These are phyloP conservation scores for Sebastes trivittatus DNA, from an alignment of 2,797 vertebrate species.

Conservation along the genomic window DNA sequence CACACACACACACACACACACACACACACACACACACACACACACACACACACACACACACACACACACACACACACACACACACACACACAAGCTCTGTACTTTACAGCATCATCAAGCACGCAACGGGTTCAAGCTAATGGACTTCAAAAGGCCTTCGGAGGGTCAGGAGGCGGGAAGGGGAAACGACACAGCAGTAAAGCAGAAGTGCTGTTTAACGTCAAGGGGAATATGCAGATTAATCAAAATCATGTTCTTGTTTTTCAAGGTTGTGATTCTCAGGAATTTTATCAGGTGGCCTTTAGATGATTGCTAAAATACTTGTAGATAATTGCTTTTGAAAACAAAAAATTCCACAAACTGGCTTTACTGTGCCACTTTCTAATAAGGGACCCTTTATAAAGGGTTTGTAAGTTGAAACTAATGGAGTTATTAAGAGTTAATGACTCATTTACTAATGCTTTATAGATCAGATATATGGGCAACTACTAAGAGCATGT, in stretches of 20 bases:
- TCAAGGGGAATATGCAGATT: neutral
- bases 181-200: constrained; percentile 20
- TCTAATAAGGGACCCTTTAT: neutral
- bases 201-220: neutral
- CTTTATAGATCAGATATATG: neutral
- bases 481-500: neutral
- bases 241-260: neutral
- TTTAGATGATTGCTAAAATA: neutral
- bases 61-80: constrained; percentile 9
- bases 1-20: too few species aligned
- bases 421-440: neutral
- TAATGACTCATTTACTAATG: neutral
- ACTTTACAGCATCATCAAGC: constrained; percentile 41
- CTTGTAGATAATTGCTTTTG: neutral
- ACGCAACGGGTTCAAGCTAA: constrained; percentile 37
- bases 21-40: too few species aligned
- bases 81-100: neutral
- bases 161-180: constrained; percentile 3
- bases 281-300: neutral
- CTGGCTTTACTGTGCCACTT: neutral
- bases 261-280: neutral
- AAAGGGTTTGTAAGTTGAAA: neutral
- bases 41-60: constrained; percentile 3
- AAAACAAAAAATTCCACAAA: neutral
- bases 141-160: constrained; percentile 56